phyloP scores from a whole-genome alignment of 2,888 invertebrate species.

The Philhelius pedissequus region DNA sequence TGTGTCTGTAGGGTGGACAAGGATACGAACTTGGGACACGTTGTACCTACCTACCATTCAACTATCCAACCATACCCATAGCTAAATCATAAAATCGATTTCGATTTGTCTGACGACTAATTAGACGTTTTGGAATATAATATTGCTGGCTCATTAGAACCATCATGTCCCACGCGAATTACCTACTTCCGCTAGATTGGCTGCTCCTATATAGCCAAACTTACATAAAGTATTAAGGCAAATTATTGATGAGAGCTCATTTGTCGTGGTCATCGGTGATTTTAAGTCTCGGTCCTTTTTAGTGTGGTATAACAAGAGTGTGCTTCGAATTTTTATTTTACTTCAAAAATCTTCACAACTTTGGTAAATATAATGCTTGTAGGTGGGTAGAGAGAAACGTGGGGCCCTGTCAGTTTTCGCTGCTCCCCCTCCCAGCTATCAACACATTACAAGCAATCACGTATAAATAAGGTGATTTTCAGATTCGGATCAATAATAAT shows the following conservation, averaged over 20 bases:
- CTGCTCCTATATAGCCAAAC: constrained; percentile 5
- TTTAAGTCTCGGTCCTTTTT: constrained; percentile 13
- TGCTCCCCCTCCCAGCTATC: background rate
- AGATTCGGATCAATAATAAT: constrained; percentile 51
- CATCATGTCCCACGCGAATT: constrained; percentile 23
- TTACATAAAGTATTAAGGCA: constrained; percentile 39
- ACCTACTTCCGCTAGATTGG: background rate
- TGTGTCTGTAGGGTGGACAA: background rate
- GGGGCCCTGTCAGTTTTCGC: too few species aligned
- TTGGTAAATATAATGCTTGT: background rate
- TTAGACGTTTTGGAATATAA: constrained; percentile 26
- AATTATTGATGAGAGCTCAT: constrained; percentile 58
- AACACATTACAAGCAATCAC: background rate
- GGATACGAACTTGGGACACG: background rate
- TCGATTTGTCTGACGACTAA: constrained; percentile 49
- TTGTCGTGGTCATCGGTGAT: constrained; percentile 42
- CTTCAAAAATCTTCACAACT: constrained; percentile 29
- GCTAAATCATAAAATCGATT: constrained; percentile 41
- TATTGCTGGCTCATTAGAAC: constrained; percentile 16
- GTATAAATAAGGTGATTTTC: constrained; percentile 52
- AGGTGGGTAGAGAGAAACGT: background rate
- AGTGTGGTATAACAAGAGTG: constrained; percentile 17
- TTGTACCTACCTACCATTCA: too few species aligned
- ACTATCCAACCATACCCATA: background rate
- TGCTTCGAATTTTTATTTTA: constrained; percentile 32